Evolutionary conservation across 2,797 vertebrate species (phyloP).

Genomic region (Muscicapa comitata): DNA sequence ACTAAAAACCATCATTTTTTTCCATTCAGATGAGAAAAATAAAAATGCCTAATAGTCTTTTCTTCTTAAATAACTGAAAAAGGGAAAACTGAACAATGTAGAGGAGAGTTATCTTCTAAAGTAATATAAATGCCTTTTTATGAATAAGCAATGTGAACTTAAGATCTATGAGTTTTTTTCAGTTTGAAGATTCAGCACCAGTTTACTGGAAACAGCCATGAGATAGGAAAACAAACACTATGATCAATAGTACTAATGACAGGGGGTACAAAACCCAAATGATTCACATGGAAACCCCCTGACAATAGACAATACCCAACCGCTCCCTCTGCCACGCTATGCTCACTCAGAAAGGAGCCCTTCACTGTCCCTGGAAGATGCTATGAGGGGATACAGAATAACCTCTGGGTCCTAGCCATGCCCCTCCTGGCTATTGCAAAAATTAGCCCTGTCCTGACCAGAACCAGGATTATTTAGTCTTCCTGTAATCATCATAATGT

Average conservation of each 20-base stretch:
- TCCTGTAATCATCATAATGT: neutral
- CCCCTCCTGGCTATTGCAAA: neutral
- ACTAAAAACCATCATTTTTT: neutral
- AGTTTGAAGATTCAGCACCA: neutral
- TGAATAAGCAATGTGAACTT: neutral
- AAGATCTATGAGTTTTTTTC: neutral
- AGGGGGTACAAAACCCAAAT: neutral
- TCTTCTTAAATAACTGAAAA: neutral
- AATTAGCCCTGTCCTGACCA: neutral
- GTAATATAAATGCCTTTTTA: neutral
- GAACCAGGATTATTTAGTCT: neutral
- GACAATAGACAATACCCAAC: neutral
- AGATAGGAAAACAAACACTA: neutral
- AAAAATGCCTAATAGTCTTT: neutral
- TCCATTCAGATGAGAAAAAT: neutral
- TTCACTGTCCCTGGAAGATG: neutral
- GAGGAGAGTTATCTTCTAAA: neutral
- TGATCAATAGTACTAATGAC: neutral
- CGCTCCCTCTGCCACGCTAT: fast-evolving
- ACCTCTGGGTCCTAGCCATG: neutral
- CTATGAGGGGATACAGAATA: neutral
- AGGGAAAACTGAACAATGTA: neutral
- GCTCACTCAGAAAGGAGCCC: fast-evolving
- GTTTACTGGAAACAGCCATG: neutral
- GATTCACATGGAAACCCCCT: fast-evolving